Conservation (phyloP, 2,797 vertebrate species). For the Hyperoplus immaculatus region DNA sequence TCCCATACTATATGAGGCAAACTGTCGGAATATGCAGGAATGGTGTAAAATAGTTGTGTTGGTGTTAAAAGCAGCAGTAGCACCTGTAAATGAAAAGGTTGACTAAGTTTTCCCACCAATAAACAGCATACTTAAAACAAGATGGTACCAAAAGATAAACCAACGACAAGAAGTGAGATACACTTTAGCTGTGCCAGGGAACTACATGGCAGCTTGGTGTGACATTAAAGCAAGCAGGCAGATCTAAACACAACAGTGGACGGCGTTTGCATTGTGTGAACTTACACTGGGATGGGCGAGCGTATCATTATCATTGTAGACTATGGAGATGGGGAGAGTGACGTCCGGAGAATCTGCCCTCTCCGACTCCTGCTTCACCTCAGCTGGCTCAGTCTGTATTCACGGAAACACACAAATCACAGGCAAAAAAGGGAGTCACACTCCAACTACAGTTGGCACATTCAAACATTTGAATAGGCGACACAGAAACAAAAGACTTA, state of each 20-base stretch:
- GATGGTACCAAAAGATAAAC: constrained; percentile 11
- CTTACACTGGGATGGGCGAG: constrained; percentile 95
- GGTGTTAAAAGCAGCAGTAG: constrained; percentile 1
- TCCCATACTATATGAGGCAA: constrained; percentile 36
- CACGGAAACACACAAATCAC: constrained; percentile 22
- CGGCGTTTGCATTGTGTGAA: constrained; percentile 26
- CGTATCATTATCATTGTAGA: constrained; percentile 92
- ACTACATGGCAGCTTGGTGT: not conserved
- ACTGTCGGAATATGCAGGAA: constrained; percentile 27
- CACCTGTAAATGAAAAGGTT: constrained; percentile 37
- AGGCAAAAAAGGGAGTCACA: constrained; percentile 1
- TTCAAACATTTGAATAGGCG: not conserved
- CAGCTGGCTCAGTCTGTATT: constrained; percentile 78
- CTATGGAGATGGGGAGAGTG: constrained; percentile 90
- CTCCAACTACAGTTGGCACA: not conserved
- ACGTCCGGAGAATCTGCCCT: constrained; percentile 79
- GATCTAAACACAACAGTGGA: not conserved
- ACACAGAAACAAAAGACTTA: not conserved
- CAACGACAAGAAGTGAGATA: constrained; percentile 2
- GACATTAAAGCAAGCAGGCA: constrained; percentile 6
- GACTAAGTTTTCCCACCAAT: constrained; percentile 34
- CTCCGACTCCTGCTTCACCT: constrained; percentile 79
- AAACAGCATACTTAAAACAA: constrained; percentile 25
- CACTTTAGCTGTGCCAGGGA: constrained; percentile 5
- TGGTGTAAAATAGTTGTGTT: constrained; percentile 29